Percentiles rank a stretch among this genome's conserved stretches.
Evolutionary conservation across 1,140 invertebrate genomes (phyloP).

Genomic region (Diplogasteroides magnus): DNA sequence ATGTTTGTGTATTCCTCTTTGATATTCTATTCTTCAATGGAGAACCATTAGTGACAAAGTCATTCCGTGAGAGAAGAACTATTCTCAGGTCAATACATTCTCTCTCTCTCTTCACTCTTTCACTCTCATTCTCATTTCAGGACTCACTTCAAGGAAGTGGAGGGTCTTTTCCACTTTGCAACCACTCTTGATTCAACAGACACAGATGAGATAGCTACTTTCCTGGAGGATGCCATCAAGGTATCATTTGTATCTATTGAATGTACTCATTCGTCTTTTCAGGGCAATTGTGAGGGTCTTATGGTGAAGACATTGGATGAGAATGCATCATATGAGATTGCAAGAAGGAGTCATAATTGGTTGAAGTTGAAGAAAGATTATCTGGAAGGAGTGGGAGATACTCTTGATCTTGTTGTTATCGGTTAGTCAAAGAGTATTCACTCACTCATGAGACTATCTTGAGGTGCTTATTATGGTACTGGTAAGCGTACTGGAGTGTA

Average conservation of each 20-base stretch:
- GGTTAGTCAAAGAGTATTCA: no score
- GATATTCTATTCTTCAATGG: constrained; percentile 93
- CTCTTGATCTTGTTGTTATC: constrained; percentile 84
- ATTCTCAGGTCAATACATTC: constrained; percentile 68
- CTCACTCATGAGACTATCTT: no score
- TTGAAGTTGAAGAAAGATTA: constrained; percentile 87
- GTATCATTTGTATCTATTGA: background rate
- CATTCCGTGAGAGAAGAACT: constrained; percentile 71
- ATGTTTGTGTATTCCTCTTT: constrained; percentile 95
- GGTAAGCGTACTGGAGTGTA: constrained; percentile 88
- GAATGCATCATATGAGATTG: constrained; percentile 94
- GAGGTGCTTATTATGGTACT: constrained; percentile 83
- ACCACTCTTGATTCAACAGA: constrained; percentile 74
- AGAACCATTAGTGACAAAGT: constrained; percentile 72
- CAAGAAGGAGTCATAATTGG: constrained; percentile 82
- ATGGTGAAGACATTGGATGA: constrained; percentile 95
- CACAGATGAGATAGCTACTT: constrained; percentile 86
- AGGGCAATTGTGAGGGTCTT: constrained; percentile 90
- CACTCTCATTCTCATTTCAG: no score
- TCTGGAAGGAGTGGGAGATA: constrained; percentile 86
- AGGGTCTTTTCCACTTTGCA: constrained; percentile 84
- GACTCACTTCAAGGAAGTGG: constrained; percentile 56
- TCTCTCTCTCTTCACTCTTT: no score
- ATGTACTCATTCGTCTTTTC: no score
- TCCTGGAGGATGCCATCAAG: constrained; percentile 89